Conservation (phyloP, 2,797 vertebrate species). For the Acanthis flammea region DNA sequence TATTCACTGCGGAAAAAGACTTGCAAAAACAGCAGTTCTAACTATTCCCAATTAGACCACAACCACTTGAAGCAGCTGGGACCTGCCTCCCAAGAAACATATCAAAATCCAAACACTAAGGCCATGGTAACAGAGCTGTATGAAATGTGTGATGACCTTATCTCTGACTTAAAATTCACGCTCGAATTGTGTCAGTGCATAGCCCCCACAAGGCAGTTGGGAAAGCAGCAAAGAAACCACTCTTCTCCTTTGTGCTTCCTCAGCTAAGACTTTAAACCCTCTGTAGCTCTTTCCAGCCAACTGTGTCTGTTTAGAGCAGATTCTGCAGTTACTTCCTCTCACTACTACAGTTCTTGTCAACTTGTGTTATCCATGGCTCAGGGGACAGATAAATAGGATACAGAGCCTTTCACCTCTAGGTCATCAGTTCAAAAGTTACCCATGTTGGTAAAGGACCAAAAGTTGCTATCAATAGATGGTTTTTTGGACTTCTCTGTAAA, state of each 20-base stretch:
- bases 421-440: neutral
- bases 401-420: slow-evolving; percentile 51
- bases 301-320: neutral
- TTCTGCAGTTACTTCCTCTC: slow-evolving; percentile 29
- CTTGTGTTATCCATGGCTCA: slow-evolving; percentile 61
- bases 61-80: neutral
- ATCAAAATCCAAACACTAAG: neutral
- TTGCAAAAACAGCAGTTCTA: neutral
- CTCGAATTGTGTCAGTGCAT: neutral
- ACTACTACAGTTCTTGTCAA: slow-evolving; percentile 45
- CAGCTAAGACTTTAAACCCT: slow-evolving; percentile 11
- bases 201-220: neutral
- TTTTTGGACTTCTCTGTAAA: neutral
- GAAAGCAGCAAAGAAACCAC: neutral
- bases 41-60: neutral
- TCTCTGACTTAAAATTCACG: neutral
- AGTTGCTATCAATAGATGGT: neutral
- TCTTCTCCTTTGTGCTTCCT: neutral
- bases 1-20: neutral
- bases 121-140: neutral
- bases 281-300: neutral
- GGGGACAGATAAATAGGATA: slow-evolving; percentile 40
- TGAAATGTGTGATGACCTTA: neutral
- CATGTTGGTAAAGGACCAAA: neutral
- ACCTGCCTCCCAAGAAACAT: neutral